These are phyloP conservation scores for Pongo abelii DNA, from an alignment of 2,113 vertebrate species.

Conservation along the genomic window DNA sequence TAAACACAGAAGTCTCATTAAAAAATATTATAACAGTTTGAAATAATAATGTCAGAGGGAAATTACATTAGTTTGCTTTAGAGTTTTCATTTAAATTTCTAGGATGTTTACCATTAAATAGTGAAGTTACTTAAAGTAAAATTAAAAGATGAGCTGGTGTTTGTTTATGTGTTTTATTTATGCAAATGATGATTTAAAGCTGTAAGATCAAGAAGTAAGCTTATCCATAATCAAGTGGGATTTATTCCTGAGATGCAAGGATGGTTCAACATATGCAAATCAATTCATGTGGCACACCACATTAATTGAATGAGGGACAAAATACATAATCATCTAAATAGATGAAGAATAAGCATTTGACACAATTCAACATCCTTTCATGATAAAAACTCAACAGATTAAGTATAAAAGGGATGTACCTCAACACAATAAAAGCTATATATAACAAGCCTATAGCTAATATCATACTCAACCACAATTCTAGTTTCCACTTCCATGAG, in stretches of 20 bases:
- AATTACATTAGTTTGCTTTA: neutral
- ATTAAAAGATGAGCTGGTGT: neutral
- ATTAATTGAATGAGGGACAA: neutral
- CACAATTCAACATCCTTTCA: neutral
- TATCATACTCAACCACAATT: neutral
- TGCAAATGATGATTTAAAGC: neutral
- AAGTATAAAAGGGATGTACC: neutral
- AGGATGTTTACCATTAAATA: neutral
- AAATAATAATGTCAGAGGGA: neutral
- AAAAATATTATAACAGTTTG: neutral
- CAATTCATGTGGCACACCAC: neutral
- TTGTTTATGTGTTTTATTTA: neutral
- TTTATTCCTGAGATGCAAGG: neutral
- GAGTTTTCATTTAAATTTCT: neutral
- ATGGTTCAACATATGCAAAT: neutral
- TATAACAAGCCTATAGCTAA: neutral
- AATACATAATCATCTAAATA: neutral
- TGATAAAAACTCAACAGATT: neutral
- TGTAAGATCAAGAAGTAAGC: neutral
- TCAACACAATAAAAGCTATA: neutral
- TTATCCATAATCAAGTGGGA: neutral
- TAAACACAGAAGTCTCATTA: neutral
- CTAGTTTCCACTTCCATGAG: no score
- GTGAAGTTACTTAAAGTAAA: neutral
- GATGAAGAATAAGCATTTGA: neutral